Conservation (phyloP, 2,797 vertebrate genomes). For the Discoglossus pictus region DNA sequence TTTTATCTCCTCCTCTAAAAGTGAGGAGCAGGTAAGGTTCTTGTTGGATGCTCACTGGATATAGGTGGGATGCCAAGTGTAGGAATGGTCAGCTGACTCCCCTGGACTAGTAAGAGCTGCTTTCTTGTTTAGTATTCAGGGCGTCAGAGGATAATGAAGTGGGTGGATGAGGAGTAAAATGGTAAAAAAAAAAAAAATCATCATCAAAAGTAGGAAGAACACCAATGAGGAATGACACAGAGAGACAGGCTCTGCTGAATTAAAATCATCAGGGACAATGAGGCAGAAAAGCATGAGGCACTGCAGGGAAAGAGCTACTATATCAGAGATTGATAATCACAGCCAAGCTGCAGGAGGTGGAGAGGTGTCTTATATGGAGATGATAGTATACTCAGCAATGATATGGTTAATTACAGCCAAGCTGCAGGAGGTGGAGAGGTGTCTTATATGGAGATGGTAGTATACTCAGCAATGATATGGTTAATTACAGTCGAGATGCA, state of each 20-base stretch:
- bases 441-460: no score
- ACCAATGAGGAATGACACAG: no score
- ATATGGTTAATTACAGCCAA: no score
- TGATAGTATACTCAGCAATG: no score
- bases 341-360: no score
- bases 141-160: background rate
- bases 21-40: constrained; percentile 16
- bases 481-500: no score
- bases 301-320: background rate
- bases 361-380: no score
- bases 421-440: no score
- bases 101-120: background rate
- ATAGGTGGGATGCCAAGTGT: constrained; percentile 11
- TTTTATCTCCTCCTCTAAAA: background rate
- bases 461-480: no score
- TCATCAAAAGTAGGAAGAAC: background rate
- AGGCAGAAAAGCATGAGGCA: no score
- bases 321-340: background rate
- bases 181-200: background rate
- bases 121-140: constrained; percentile 11
- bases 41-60: background rate
- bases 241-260: no score
- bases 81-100: constrained; percentile 31
- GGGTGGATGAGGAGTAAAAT: background rate
- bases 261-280: no score